These are phyloP conservation scores for Marmota monax DNA, from an alignment of 2,113 vertebrate genomes.

Conservation along the genomic window DNA sequence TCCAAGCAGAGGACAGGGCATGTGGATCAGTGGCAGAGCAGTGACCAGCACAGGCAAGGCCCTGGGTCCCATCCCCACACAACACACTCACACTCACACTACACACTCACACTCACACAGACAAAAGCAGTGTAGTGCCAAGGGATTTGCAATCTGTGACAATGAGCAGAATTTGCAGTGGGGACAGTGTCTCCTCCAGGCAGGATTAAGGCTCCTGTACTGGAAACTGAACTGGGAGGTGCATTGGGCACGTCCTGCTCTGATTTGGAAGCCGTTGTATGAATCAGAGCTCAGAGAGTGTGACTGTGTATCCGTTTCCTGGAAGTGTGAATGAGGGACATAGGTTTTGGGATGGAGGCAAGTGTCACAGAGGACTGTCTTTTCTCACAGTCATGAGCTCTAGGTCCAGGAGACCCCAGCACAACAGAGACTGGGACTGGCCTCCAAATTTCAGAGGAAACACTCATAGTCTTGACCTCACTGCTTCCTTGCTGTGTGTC, in stretches of 20 bases:
- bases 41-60: neutral
- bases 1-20: neutral
- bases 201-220: neutral
- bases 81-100: no score
- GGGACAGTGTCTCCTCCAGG: neutral
- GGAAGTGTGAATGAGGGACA: neutral
- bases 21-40: neutral
- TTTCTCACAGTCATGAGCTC: neutral
- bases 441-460: neutral
- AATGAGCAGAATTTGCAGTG: neutral
- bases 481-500: neutral
- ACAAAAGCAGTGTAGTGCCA: neutral
- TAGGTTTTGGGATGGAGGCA: neutral
- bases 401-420: neutral
- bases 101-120: no score
- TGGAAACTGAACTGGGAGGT: neutral
- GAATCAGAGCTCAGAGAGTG: neutral
- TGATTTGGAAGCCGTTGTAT: neutral
- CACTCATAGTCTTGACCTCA: neutral
- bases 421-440: neutral
- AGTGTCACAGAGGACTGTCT: neutral
- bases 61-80: no score
- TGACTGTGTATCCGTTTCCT: neutral
- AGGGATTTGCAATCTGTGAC: neutral
- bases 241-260: neutral